Percentiles rank a stretch among this genome's conserved stretches.
Conservation (phyloP, 2,888 invertebrate species). For the Agonopterix subpropinquella region DNA sequence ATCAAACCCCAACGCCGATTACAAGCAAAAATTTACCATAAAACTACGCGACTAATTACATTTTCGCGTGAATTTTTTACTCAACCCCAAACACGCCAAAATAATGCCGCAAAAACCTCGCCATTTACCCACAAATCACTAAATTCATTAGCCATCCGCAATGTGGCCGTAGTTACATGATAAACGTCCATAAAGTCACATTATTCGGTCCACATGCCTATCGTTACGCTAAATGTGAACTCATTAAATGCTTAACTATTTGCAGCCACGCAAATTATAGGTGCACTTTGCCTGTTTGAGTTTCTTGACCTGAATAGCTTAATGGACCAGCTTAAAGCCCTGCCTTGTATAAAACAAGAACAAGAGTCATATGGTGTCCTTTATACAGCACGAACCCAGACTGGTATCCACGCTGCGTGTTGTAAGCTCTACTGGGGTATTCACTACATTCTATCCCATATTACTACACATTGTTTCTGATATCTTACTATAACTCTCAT, state of each 20-base stretch:
- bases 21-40: no score
- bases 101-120: neutral
- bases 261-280: neutral
- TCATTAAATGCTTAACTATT: slow-evolving; percentile 6
- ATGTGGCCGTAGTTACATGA: neutral
- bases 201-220: slow-evolving; percentile 11
- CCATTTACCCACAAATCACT: slow-evolving; percentile 1
- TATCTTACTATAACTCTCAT: no score
- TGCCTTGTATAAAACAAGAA: no score
- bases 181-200: slow-evolving; percentile 9
- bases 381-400: no score
- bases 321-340: neutral
- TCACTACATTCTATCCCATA: no score
- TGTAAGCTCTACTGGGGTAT: no score
- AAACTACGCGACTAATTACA: neutral
- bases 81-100: neutral
- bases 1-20: no score
- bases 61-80: neutral
- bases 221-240: slow-evolving; percentile 6
- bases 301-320: neutral
- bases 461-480: no score
- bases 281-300: neutral
- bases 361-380: no score
- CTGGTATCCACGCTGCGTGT: no score
- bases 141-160: slow-evolving; percentile 4